Evolutionary conservation across 2,113 vertebrate genomes (phyloP), one percentile per base, ranked within the genome.

Genomic region (human): DNA sequence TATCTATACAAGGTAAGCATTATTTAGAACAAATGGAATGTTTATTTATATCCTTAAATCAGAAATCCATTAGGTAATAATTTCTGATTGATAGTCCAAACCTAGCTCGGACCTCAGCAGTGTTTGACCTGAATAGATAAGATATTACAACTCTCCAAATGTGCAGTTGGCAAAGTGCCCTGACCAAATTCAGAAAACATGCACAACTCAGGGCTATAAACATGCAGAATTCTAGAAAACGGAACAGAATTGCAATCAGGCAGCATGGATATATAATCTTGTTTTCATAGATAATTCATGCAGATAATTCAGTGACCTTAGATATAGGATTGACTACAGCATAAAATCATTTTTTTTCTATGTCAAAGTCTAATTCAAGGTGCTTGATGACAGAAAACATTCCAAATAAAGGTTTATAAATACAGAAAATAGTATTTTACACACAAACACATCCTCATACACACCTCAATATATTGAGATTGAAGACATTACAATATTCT

Each of bases 201-300:
- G 22, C 59, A 87, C 8, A 76, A 76, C 27, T 93, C 45, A 40
- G 85, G 61, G 35, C 78, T 86, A 95, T 78, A 61, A 92, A 88
- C 23, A 80, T 84, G 57, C 2, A 43, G 55, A 83, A 81, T 64
- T 89, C 87, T 92, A 92, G 52, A 85, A 93, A 97, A 92, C 13
- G 12, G 82, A 93, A 79, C 8, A 76, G 64, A 91, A 92, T 83
- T 90, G 38, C 23, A 93, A 61, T 93, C 50, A 22, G 5, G 43
- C 38, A 9, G 84, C 32, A 85, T 50, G 32, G 32, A 66, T 85
- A 88, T 82, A 38, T 32, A 57, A 95, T 90, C 61, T 93, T 86
- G 5, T 95, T 96, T 96, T 92, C 32, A 94, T 90, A 81, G 96
- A 94, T 82, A 78, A 92, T 90, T 95, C 59, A 89, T 50, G 14